Conservation (phyloP, 2,888 invertebrate species). For the Rutpela maculata region DNA sequence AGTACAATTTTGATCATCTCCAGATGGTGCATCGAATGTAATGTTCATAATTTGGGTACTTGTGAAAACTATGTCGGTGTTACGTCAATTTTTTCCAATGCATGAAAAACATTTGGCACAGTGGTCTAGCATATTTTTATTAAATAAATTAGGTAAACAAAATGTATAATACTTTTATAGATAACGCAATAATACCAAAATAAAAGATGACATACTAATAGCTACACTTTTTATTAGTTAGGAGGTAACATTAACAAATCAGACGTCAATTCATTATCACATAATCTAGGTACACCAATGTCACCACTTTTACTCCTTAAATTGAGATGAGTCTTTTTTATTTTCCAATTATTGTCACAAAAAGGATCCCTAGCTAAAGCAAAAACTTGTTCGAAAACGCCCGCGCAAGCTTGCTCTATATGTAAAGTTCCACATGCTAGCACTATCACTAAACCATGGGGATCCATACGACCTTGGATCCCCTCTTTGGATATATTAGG, state of each 20-base stretch:
- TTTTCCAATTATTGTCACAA: constrained; percentile 81
- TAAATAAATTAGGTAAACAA: too few species aligned
- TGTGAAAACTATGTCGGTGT: too few species aligned
- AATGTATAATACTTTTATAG: too few species aligned
- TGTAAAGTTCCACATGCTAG: constrained; percentile 81
- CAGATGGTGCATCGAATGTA: too few species aligned
- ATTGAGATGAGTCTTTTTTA: constrained; percentile 77
- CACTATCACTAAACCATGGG: constrained; percentile 79
- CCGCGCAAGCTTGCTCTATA: constrained; percentile 74
- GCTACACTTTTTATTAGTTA: constrained; percentile 43
- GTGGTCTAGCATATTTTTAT: too few species aligned
- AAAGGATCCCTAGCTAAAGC: constrained; percentile 79
- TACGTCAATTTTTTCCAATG: too few species aligned
- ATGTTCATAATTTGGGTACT: too few species aligned
- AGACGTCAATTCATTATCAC: constrained; percentile 66
- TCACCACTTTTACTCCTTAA: constrained; percentile 70
- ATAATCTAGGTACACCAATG: constrained; percentile 60
- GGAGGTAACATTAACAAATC: constrained; percentile 59
- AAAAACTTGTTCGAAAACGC: constrained; percentile 81
- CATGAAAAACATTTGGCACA: too few species aligned
- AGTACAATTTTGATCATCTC: too few species aligned
- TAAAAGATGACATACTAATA: background rate
- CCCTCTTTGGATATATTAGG: constrained; percentile 78
- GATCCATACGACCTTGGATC: constrained; percentile 77
- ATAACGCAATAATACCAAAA: too few species aligned